Conservation (phyloP, 2,888 invertebrate species). For the Himalopsyche japonica region DNA sequence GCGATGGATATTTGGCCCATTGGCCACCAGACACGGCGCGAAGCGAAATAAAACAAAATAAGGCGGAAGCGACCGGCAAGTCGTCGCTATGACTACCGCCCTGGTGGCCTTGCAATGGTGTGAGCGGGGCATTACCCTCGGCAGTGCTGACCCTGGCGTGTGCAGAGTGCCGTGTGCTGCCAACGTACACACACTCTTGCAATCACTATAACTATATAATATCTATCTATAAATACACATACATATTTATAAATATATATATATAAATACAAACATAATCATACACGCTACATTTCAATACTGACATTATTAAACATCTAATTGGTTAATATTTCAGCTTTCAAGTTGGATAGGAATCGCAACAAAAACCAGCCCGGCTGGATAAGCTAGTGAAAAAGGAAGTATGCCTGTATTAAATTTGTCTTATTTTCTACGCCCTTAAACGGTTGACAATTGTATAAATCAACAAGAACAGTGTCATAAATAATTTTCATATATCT, state of each 20-base stretch:
- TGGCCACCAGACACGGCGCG: not conserved
- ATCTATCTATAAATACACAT: not conserved
- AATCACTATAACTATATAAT: not conserved
- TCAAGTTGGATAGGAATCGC: not conserved
- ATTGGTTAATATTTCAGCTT: not conserved
- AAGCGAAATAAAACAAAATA: slow-evolving; percentile 7
- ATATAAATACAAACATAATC: not conserved
- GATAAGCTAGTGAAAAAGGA: not conserved
- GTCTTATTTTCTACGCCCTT: too few relatives aligned
- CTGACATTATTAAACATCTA: not conserved
- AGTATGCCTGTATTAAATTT: not conserved
- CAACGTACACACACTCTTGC: slow-evolving; percentile 7
- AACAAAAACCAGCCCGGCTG: not conserved
- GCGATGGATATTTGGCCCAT: not conserved
- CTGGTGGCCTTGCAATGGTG: slow-evolving; percentile 63
- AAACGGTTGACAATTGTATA: too few relatives aligned
- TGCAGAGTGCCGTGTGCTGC: slow-evolving; percentile 36
- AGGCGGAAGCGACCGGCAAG: slow-evolving; percentile 36
- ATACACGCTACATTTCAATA: not conserved
- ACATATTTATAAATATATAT: not conserved
- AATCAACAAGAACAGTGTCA: too few relatives aligned
- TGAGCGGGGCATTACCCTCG: slow-evolving; percentile 63
- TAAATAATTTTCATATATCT: too few relatives aligned
- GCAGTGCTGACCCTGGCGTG: slow-evolving; percentile 40
- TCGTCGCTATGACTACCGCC: slow-evolving; percentile 50